These are phyloP conservation scores for Parauchenoglanis ngamensis DNA, from an alignment of 2,797 vertebrate species.

Conservation along the genomic window DNA sequence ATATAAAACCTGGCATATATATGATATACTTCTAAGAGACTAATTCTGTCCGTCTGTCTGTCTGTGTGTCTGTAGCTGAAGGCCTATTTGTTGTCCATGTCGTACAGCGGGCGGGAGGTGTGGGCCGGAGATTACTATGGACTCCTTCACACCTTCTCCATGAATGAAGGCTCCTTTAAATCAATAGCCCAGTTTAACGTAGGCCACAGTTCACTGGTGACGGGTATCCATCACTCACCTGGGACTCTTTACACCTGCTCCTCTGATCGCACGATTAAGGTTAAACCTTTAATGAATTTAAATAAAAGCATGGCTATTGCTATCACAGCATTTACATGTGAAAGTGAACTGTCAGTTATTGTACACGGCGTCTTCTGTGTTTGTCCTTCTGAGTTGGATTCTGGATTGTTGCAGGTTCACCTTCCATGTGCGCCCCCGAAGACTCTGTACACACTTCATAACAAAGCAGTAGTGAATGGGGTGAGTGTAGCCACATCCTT, in stretches of 20 bases:
- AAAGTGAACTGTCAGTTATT: not conserved
- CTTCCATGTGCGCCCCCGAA: conserved; percentile 85
- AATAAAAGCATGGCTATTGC: not conserved
- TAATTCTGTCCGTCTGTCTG: not conserved
- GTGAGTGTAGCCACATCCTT: conserved; percentile 29
- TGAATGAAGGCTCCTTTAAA: conserved; percentile 74
- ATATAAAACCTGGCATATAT: not conserved
- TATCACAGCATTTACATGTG: not conserved
- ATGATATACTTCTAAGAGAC: not conserved
- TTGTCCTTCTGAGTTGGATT: not conserved
- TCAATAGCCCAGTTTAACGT: conserved; percentile 81
- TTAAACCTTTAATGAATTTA: conserved; percentile 52
- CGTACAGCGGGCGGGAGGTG: conserved; percentile 80
- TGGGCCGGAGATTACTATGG: conserved; percentile 90
- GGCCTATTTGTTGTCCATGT: conserved; percentile 86
- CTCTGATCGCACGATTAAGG: conserved; percentile 85
- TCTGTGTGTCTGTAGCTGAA: conserved; percentile 72
- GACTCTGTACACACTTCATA: conserved; percentile 80
- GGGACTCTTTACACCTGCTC: conserved; percentile 89
- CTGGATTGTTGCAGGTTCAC: conserved; percentile 76
- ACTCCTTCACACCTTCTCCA: conserved; percentile 81
- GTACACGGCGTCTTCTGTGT: not conserved
- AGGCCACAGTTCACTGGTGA: conserved; percentile 86
- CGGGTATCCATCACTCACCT: conserved; percentile 80
- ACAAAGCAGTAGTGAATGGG: conserved; percentile 67